Base-by-base conservation (phyloP, 1,140 invertebrate genomes). In the Sycophaga agraensis region DNA sequence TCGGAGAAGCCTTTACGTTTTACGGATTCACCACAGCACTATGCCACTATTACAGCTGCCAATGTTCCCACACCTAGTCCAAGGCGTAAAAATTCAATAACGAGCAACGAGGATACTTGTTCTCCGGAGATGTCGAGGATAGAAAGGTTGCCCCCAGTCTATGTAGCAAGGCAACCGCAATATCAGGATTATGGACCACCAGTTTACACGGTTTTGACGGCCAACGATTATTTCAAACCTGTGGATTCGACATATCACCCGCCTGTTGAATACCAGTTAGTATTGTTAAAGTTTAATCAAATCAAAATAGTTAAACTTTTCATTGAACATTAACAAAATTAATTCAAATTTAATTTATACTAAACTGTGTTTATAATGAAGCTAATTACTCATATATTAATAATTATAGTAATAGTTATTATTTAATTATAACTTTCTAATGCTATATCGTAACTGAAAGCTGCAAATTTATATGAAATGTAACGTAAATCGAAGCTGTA, bases 11-110 rank as follows among this genome's bases (percentile, higher is more conserved):
- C 90, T 1, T 73, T 91, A 11, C 78, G 89, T 21, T 91, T 91
- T 70, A 90, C 88, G 0, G 90, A 92, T 74, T 90, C 89, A 1
- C 89, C 89, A 3, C 86, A 89, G 59, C 88, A 91, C 66, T 86
- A 87, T 64, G 71, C 75, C 24, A 19, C 17, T 17, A 19, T 42
- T 63, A 72, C 73, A 2, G 74, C 66, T n/a, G 73, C 73, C 1
- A 76, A 85, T 57, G 85, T 84, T 0, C 86, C 87, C n/a, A 88
- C 88, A 14, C 88, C 88, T 0, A 88, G 86, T 31, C 88, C 88
- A 0, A 76, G 88, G 34, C 82, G 88, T 53, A 90, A 89, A 73
- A 86, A 84, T 17, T 88, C 85, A 63, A 86, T 82, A 31, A 85
- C 87, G 16, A 86, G 83, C 55, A 85, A 83, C 63, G 84, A 85